Percentiles rank a stretch among this genome's conserved stretches.
These are phyloP conservation scores for Heteronetta atricapilla DNA, from an alignment of 2,113 vertebrate genomes.

Conservation along the genomic window DNA sequence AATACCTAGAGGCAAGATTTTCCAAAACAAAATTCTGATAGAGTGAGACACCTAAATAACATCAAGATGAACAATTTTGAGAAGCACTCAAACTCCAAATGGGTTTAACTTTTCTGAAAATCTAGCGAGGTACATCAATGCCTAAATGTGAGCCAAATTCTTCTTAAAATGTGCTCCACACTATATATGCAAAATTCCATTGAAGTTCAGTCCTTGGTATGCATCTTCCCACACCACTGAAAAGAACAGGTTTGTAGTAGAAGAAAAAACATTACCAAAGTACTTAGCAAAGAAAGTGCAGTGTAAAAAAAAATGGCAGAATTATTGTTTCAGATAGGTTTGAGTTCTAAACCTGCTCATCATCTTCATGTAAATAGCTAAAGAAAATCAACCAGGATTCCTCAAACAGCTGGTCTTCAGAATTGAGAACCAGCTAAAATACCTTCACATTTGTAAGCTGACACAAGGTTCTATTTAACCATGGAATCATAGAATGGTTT, in stretches of 20 bases:
- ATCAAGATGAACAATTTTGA: not conserved
- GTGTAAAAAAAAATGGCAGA: not conserved
- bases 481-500: not conserved
- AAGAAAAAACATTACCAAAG: not conserved
- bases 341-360: not conserved
- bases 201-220: not conserved
- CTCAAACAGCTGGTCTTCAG: not conserved
- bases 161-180: not conserved
- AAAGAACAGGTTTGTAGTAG: not conserved
- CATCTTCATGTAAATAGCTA: not conserved
- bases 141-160: not conserved
- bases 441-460: not conserved
- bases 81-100: not conserved
- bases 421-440: not conserved
- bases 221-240: not conserved
- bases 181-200: not conserved
- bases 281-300: not conserved
- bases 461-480: not conserved
- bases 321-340: not conserved
- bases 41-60: not conserved
- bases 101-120: not conserved
- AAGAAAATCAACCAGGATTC: not conserved
- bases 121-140: not conserved
- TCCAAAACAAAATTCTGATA: not conserved
- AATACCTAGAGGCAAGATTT: not conserved